These are phyloP conservation scores for Deroplatys truncata DNA, from an alignment of 2,888 invertebrate genomes.

Conservation along the genomic window DNA sequence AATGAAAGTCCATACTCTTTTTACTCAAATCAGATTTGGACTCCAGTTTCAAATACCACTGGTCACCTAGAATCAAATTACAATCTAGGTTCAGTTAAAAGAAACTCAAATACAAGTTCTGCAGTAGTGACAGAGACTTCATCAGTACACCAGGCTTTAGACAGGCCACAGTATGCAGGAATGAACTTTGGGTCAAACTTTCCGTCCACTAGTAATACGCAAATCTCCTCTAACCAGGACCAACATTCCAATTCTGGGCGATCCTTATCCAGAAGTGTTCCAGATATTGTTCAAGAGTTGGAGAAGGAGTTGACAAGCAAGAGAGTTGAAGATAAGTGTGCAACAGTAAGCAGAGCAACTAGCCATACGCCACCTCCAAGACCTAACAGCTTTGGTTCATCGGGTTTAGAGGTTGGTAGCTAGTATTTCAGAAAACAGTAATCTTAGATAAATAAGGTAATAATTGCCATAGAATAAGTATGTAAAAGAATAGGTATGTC, in stretches of 20 bases:
- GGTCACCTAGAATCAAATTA: neutral
- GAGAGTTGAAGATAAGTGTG: neutral
- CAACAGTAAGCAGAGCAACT: neutral
- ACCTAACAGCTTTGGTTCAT: conserved; percentile 30
- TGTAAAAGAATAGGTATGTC: no score
- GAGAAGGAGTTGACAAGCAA: conserved; percentile 56
- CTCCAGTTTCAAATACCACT: neutral
- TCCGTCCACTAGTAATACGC: conserved; percentile 10
- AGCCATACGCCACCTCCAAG: conserved; percentile 22
- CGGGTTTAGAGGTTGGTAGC: conserved; percentile 28
- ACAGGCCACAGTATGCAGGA: neutral
- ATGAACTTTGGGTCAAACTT: conserved; percentile 1
- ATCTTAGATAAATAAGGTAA: no score
- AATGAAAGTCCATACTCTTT: neutral
- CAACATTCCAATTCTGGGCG: conserved; percentile 7
- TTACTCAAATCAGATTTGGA: neutral
- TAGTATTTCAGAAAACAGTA: neutral
- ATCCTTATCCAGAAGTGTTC: conserved; percentile 54
- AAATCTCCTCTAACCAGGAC: neutral
- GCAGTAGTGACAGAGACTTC: neutral
- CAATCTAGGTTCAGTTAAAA: neutral
- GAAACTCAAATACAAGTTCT: neutral
- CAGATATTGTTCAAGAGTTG: conserved; percentile 70
- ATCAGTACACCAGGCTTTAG: neutral
- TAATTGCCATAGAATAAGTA: no score